These are phyloP conservation scores for Stegodyphus mimosarum DNA, from an alignment of 1,140 invertebrate genomes.

Conservation along the genomic window DNA sequence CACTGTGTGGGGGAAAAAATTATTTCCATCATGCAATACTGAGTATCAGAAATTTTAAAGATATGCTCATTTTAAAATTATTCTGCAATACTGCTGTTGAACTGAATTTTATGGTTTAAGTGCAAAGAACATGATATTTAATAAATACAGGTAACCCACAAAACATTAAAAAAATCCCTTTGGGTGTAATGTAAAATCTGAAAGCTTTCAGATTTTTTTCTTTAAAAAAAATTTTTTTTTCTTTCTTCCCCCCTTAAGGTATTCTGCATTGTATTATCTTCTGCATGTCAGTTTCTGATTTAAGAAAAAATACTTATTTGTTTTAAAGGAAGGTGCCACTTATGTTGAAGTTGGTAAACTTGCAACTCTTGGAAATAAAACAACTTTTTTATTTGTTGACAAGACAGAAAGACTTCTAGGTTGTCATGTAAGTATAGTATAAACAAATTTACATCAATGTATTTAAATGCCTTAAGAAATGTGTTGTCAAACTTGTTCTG, in stretches of 20 bases:
- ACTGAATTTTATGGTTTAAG: too few relatives aligned
- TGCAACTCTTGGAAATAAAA: conserved; percentile 77
- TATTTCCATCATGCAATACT: too few relatives aligned
- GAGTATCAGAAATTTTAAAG: too few relatives aligned
- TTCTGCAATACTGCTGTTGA: too few relatives aligned
- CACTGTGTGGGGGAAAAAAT: too few relatives aligned
- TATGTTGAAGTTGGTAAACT: conserved; percentile 81
- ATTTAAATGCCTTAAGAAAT: neutral
- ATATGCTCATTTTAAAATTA: too few relatives aligned
- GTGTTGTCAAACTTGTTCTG: too few relatives aligned
- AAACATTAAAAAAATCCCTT: too few relatives aligned
- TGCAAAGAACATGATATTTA: too few relatives aligned
- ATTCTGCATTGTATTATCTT: neutral
- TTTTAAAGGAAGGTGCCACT: conserved; percentile 72
- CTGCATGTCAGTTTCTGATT: neutral
- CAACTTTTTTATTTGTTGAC: conserved; percentile 66
- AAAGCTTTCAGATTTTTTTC: neutral
- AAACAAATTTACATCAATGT: neutral
- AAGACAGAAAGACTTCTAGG: conserved; percentile 76
- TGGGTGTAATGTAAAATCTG: too few relatives aligned
- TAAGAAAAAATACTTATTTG: neutral
- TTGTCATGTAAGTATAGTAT: conserved; percentile 74
- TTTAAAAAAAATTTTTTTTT: neutral
- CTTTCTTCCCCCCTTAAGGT: neutral
- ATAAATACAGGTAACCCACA: too few relatives aligned